Percentiles rank a stretch among this genome's conserved stretches.
Conservation (phyloP, 2,797 vertebrate genomes). For the Acipenser transmontanus region DNA sequence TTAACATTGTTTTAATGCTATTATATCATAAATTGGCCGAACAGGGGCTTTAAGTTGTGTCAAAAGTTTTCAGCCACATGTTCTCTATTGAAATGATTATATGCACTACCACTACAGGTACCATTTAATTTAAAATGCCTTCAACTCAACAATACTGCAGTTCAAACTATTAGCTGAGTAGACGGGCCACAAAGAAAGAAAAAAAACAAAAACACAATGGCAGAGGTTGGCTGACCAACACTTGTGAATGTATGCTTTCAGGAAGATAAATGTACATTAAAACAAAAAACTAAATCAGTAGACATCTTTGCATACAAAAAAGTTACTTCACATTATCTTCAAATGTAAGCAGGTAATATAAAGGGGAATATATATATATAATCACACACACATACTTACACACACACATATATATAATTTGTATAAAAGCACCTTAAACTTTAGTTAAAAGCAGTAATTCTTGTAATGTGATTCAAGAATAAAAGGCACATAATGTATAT, state of each 20-base stretch:
- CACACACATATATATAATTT: constrained; percentile 36
- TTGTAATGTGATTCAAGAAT: constrained; percentile 41
- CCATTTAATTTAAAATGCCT: constrained; percentile 24
- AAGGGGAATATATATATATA: constrained; percentile 35
- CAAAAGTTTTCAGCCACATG: no score
- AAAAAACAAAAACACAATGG: constrained; percentile 31
- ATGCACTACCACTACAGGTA: no score
- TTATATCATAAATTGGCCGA: no score
- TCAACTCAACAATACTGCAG: not conserved
- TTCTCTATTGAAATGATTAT: no score
- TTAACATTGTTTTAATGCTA: no score
- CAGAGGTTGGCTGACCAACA: constrained; percentile 40
- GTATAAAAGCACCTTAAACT: constrained; percentile 52
- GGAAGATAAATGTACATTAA: constrained; percentile 34
- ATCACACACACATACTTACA: no score
- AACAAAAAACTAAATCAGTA: constrained; percentile 58
- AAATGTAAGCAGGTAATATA: constrained; percentile 56
- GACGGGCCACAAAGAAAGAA: constrained; percentile 6
- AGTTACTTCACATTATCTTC: constrained; percentile 51
- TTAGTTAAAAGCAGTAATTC: constrained; percentile 49
- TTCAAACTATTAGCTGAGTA: not conserved
- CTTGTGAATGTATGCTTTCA: constrained; percentile 27
- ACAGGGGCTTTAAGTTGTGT: no score
- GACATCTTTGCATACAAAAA: constrained; percentile 37
- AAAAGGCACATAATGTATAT: constrained; percentile 53